phyloP scores from a whole-genome alignment of 1,140 invertebrate species.

The Scaptodrosophila lebanonensis region DNA sequence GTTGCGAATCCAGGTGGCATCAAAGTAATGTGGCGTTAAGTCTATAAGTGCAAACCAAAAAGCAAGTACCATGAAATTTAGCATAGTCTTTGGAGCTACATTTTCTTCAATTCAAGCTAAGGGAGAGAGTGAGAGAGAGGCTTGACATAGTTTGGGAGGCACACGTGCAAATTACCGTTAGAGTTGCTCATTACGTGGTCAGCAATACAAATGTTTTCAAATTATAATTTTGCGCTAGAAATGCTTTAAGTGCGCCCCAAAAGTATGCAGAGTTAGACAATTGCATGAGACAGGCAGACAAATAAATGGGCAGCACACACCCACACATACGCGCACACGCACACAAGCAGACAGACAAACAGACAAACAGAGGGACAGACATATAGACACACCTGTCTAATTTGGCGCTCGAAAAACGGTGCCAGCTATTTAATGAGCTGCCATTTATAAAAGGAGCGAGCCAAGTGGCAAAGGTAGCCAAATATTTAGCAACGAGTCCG shows the following conservation, averaged over 20 bases:
- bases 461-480: conserved; percentile 54
- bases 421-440: conserved; percentile 72
- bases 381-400: conserved; percentile 15
- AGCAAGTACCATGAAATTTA: conserved; percentile 54
- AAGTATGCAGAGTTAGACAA: conserved; percentile 22
- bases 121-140: neutral
- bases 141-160: conserved; percentile 56
- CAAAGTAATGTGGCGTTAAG: conserved; percentile 56
- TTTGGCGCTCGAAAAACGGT: conserved; percentile 38
- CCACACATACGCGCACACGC: neutral
- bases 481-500: conserved; percentile 64
- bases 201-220: conserved; percentile 55
- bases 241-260: conserved; percentile 3
- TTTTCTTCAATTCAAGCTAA: neutral
- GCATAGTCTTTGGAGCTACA: conserved; percentile 38
- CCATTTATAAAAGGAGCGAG: conserved; percentile 62
- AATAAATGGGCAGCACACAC: conserved; percentile 1
- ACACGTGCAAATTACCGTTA: conserved; percentile 55
- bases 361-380: neutral
- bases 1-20: conserved; percentile 13
- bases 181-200: conserved; percentile 70
- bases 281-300: neutral
- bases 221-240: conserved; percentile 52
- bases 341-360: neutral
- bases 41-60: conserved; percentile 46